Percentiles rank a stretch among this genome's conserved stretches.
phyloP scores from a whole-genome alignment of 2,888 invertebrate species.

The Cephus pygmeus region DNA sequence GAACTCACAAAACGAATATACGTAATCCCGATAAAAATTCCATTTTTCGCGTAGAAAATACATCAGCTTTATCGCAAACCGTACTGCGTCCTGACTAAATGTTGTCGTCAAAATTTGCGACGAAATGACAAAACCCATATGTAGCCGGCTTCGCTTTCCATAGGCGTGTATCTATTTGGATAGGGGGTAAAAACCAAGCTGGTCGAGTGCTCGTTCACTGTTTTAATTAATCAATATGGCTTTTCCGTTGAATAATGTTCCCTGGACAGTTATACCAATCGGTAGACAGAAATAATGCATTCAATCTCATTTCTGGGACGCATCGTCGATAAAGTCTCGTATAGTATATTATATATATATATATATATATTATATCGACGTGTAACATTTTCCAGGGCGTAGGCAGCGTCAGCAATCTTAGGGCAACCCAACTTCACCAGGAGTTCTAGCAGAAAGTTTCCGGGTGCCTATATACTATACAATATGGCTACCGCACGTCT shows the following conservation, averaged over 20 bases:
- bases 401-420: background rate
- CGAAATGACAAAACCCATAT: background rate
- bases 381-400: background rate
- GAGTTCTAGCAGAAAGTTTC: background rate
- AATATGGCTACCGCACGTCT: background rate
- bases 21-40: conserved; percentile 2
- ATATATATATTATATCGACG: background rate
- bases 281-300: background rate
- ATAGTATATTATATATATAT: background rate
- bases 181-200: background rate
- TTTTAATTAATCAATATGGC: background rate
- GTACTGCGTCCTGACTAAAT: background rate
- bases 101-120: background rate
- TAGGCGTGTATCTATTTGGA: background rate
- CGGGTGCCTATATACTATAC: background rate
- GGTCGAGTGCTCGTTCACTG: background rate
- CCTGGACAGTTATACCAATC: background rate
- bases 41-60: conserved; percentile 18
- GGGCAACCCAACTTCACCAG: background rate
- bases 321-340: background rate
- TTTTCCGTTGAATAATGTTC: background rate
- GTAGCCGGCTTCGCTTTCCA: background rate
- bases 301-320: background rate
- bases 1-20: background rate
- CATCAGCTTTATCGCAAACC: conserved; percentile 16